Base-by-base conservation (phyloP, 2,113 vertebrate genomes). In the Eulemur macaco region DNA sequence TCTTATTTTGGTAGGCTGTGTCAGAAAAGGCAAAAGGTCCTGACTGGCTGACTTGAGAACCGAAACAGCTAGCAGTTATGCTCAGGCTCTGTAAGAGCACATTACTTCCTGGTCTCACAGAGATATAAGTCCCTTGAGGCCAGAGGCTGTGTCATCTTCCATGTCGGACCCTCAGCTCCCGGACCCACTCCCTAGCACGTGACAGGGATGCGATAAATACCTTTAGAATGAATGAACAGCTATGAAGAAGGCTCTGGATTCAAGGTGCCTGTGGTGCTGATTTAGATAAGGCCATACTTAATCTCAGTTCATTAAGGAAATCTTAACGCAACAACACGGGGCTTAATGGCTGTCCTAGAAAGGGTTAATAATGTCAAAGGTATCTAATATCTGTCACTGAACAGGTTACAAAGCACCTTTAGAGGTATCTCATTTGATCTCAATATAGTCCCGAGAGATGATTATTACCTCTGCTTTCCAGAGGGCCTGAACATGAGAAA, bases 41-140 rank as follows among this genome's bases (percentile, higher is more conserved):
- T 39, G 42, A 58, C 20, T 45, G 27, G 76, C 85, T 63, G 89
- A 54, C 31, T 54, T 63, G 42, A 86, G 52, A 45, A 81, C 4
- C 69, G 81, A 15, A 80, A 71, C 27, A 21, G 45, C 39, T 1
- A 60, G 66, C n/a, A 4, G 9, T 69, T n/a, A n/a, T 23, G 42
- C 45, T 23, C 50, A 45, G 47, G 37, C 3, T n/a, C 54, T 47
- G 10, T 64, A 34, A 25, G 14, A 60, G 23, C 20, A 3, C 23
- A 10, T 31, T 37, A 5, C 52, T 56, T 69, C 68, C 56, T 64
- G 58, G 17, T 56, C 20, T 80, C 64, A 6, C 3, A 8, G 45
- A 23, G 6, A 85, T 1, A 0, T 21, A 5, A 90, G 45, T 31
- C 29, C 37, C 54, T 1, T 0, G 3, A 42, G 52, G 29, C 8